phyloP scores from a whole-genome alignment of 1,140 invertebrate species.

The Euura saliciscinereae region DNA sequence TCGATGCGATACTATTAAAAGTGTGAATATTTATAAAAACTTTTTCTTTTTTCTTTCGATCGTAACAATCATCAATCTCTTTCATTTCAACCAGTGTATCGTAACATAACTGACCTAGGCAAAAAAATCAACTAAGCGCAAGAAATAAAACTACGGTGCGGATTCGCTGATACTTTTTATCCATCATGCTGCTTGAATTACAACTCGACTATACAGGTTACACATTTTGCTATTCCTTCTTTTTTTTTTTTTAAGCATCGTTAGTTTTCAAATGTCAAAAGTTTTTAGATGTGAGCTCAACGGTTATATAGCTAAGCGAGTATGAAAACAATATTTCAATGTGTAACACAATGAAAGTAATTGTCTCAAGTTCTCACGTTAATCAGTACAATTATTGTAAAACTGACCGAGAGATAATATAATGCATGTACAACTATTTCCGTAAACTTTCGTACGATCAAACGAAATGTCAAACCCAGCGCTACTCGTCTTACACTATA shows the following conservation, averaged over 20 bases:
- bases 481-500: no score
- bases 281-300: no score
- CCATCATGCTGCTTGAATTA: neutral
- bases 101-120: neutral
- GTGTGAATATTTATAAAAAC: neutral
- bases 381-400: slow-evolving; percentile 28
- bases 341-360: slow-evolving; percentile 48
- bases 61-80: neutral
- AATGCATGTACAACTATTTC: no score
- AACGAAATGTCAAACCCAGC: no score
- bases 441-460: no score
- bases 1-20: neutral
- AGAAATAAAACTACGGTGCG: neutral
- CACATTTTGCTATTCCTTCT: no score
- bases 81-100: neutral
- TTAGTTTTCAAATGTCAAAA: no score
- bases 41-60: neutral
- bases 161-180: neutral
- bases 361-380: slow-evolving; percentile 49
- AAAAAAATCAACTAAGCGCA: neutral
- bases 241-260: no score
- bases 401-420: no score
- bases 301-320: slow-evolving; percentile 26
- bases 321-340: slow-evolving; percentile 49
- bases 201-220: neutral